phyloP scores from a whole-genome alignment of 2,113 vertebrate genomes.

The Strigops habroptila region DNA sequence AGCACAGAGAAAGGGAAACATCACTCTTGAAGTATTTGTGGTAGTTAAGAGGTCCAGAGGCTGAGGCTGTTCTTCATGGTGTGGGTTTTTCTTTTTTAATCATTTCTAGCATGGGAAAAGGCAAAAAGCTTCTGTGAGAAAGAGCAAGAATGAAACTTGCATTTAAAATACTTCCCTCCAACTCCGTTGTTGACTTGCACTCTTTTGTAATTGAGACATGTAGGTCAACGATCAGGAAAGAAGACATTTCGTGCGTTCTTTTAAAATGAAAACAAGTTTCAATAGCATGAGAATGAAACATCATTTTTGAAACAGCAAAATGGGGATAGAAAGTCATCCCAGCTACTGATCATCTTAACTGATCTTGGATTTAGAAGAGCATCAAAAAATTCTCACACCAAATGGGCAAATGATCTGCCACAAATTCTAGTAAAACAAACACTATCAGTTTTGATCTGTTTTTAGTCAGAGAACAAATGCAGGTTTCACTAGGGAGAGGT shows the following conservation, averaged over 20 bases:
- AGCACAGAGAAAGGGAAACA: not conserved
- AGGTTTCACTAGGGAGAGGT: not conserved
- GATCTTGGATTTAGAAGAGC: not conserved
- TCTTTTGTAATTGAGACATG: not conserved
- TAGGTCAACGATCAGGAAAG: not conserved
- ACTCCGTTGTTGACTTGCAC: not conserved
- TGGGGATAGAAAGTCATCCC: not conserved
- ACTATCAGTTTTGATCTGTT: not conserved
- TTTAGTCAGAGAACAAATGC: not conserved
- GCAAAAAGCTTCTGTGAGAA: not conserved
- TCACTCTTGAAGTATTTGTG: not conserved
- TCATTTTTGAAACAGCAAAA: not conserved
- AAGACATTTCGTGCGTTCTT: not conserved
- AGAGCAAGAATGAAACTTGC: not conserved
- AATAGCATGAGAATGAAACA: not conserved
- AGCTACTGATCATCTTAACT: not conserved
- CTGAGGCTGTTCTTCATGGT: not conserved
- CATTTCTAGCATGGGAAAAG: not conserved
- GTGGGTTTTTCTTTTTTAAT: slow-evolving; percentile 1
- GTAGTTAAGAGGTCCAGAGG: not conserved
- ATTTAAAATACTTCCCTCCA: not conserved
- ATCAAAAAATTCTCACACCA: not conserved
- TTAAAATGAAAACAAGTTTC: not conserved
- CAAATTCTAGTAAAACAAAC: not conserved
- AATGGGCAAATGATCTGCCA: fast-evolving